A percentile compares a stretch with the other conserved stretches of the same genome.
phyloP scores from a whole-genome alignment of 2,113 vertebrate species.

The Fregata magnificens region DNA sequence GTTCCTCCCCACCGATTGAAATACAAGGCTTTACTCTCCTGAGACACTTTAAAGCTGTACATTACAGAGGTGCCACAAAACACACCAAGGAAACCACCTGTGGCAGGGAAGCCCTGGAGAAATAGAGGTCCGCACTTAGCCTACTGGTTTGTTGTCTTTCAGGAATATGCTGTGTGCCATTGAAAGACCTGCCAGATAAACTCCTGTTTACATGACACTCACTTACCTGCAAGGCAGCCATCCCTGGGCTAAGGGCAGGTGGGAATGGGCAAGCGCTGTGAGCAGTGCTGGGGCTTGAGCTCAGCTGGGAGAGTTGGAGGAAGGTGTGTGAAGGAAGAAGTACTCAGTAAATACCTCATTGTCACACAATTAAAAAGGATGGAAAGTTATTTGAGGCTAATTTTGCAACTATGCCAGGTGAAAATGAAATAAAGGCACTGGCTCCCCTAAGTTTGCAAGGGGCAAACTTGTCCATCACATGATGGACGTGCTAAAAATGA shows the following conservation, averaged over 20 bases:
- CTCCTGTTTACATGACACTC: background rate
- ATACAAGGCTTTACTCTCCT: background rate
- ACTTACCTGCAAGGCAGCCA: background rate
- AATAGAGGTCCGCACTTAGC: background rate
- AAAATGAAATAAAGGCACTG: background rate
- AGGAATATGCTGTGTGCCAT: background rate
- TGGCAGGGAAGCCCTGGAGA: background rate
- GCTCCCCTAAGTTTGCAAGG: background rate
- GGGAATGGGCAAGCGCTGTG: fast-evolving
- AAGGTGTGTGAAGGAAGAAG: background rate
- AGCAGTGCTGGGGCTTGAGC: background rate
- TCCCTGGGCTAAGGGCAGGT: background rate
- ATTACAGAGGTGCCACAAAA: background rate
- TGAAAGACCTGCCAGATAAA: background rate
- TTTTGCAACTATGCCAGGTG: background rate
- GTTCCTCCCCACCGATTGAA: background rate
- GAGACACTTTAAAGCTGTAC: background rate
- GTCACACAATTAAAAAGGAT: background rate
- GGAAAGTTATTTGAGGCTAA: background rate
- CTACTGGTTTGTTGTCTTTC: background rate
- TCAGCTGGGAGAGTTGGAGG: background rate
- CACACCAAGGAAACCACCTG: background rate
- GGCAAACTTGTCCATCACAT: fast-evolving
- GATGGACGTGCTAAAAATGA: background rate
- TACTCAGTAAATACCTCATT: background rate